phyloP scores from a whole-genome alignment of 2,797 vertebrate species.

The Rhabdomys pumilio region DNA sequence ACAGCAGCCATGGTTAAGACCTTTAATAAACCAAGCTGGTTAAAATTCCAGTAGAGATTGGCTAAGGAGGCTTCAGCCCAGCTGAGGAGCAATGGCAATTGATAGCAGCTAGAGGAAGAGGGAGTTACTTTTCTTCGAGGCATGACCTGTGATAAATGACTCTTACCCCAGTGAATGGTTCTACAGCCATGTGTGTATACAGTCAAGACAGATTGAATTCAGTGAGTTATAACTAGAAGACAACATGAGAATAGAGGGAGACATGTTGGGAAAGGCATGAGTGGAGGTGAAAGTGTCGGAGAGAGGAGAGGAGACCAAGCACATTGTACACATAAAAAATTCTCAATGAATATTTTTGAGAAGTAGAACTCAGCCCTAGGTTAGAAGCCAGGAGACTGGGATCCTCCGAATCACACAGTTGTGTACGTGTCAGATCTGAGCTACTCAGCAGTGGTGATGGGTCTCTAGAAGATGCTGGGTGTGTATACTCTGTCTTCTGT shows the following conservation, averaged over 20 bases:
- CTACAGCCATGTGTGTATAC: background rate
- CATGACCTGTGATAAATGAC: too few relatives aligned
- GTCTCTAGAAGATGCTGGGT: accelerated
- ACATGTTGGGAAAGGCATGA: background rate
- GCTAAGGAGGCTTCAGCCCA: too few relatives aligned
- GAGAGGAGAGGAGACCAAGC: background rate
- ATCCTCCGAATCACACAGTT: background rate
- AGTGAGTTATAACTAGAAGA: background rate
- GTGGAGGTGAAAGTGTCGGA: background rate
- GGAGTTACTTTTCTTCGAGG: background rate
- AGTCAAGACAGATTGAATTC: background rate
- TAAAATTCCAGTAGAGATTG: background rate
- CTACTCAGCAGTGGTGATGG: accelerated
- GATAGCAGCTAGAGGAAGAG: background rate
- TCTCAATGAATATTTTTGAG: background rate
- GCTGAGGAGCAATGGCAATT: background rate
- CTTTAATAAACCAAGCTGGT: background rate
- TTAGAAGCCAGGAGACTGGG: background rate
- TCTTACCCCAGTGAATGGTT: background rate
- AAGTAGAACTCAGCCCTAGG: background rate
- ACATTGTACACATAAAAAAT: background rate
- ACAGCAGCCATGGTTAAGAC: background rate
- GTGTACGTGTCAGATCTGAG: background rate
- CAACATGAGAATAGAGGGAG: too few relatives aligned
- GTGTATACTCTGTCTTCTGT: background rate